phyloP scores from a whole-genome alignment of 1,140 invertebrate genomes.

The Ericerus pela region DNA sequence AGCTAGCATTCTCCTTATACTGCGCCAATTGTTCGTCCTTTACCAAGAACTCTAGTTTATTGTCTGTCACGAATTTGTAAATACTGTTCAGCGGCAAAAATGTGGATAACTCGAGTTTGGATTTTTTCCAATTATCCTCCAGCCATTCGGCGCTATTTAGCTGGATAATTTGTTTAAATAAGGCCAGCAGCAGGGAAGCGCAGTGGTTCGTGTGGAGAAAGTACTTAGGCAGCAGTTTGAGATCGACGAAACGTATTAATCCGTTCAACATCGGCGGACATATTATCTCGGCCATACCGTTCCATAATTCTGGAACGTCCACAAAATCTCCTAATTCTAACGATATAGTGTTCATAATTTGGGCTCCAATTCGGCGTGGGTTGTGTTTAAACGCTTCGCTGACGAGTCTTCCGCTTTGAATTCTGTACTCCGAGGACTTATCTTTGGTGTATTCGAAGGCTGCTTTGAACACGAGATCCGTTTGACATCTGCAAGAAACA shows the following conservation, averaged over 20 bases:
- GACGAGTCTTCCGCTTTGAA: background rate
- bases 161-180: background rate
- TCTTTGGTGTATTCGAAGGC: background rate
- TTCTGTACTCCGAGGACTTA: background rate
- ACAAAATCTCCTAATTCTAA: conserved; percentile 2
- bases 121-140: conserved; percentile 2
- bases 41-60: background rate
- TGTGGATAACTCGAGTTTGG: background rate
- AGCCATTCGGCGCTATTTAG: background rate
- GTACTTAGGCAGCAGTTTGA: background rate
- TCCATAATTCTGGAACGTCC: background rate
- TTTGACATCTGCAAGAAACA: background rate
- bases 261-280: background rate
- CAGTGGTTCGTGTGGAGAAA: background rate
- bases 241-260: background rate
- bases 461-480: background rate
- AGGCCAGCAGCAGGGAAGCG: background rate
- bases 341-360: background rate
- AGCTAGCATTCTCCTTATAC: background rate
- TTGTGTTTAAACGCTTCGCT: background rate
- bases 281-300: background rate
- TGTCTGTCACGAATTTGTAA: background rate
- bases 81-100: background rate
- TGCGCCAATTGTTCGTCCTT: background rate
- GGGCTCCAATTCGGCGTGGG: background rate